phyloP scores from a whole-genome alignment of 2,797 vertebrate species.

The Neosilurus hyrtlii region DNA sequence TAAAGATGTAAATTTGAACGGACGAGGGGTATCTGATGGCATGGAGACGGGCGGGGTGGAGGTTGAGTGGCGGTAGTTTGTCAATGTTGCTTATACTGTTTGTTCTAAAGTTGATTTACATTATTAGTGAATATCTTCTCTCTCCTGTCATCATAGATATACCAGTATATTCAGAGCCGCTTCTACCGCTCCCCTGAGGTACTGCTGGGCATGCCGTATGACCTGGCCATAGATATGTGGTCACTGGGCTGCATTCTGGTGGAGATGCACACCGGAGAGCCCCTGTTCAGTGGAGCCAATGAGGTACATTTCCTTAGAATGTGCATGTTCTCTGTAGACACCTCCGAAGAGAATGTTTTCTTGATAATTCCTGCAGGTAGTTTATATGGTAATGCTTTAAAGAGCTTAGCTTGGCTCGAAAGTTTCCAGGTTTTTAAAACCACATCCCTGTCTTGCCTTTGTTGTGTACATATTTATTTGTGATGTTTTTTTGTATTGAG shows the following conservation, averaged over 20 bases:
- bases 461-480: not conserved
- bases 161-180: constrained; percentile 91
- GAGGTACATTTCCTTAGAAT: constrained; percentile 69
- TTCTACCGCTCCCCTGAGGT: constrained; percentile 92
- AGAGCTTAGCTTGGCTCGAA: not conserved
- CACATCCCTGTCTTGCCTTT: not conserved
- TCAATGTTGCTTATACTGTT: not conserved
- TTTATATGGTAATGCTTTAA: not conserved
- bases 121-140: not conserved
- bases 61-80: not conserved
- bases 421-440: not conserved
- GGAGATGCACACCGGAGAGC: constrained; percentile 91
- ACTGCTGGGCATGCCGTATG: constrained; percentile 90
- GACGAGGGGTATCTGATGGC: not conserved
- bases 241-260: constrained; percentile 90
- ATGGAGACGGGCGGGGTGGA: not conserved
- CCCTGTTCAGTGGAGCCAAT: constrained; percentile 88
- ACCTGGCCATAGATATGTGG: constrained; percentile 92
- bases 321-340: not conserved
- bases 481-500: not conserved
- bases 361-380: too few relatives aligned
- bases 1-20: not conserved
- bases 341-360: not conserved
- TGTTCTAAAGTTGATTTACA: not conserved
- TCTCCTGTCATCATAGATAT: constrained; percentile 76